A percentile compares a stretch with the other conserved stretches of the same genome.
These are phyloP conservation scores for Lacerta viridis DNA, from an alignment of 2,797 vertebrate genomes.

Conservation along the genomic window DNA sequence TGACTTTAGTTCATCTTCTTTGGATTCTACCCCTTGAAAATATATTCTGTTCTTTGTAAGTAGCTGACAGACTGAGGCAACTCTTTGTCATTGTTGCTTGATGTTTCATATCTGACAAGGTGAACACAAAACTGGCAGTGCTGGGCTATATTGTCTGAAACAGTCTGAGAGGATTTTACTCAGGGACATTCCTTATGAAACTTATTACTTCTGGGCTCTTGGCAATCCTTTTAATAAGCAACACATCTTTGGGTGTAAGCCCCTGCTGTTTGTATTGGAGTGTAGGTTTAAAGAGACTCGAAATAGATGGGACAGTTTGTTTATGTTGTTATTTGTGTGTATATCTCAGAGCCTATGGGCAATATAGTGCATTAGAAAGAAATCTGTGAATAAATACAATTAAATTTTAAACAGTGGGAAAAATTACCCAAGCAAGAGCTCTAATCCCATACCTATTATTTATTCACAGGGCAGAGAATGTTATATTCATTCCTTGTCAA, in stretches of 20 bases:
- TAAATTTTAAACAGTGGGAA: slow-evolving; percentile 14
- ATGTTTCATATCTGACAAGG: not conserved
- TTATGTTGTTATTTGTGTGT: slow-evolving; percentile 1
- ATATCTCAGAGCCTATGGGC: slow-evolving; percentile 10
- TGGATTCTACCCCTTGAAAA: not conserved
- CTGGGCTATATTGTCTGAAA: not conserved
- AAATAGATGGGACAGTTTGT: not conserved
- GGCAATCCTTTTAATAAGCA: slow-evolving; percentile 5
- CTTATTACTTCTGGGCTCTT: not conserved
- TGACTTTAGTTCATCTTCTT: too few relatives aligned
- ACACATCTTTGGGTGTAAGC: not conserved
- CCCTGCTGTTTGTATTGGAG: not conserved
- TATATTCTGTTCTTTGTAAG: not conserved
- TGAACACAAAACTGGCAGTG: not conserved
- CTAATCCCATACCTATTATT: not conserved
- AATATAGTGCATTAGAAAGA: slow-evolving; percentile 5
- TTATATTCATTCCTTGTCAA: not conserved
- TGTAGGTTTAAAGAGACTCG: not conserved
- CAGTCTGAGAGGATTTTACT: not conserved
- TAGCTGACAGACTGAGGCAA: not conserved
- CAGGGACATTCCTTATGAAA: not conserved
- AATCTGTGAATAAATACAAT: slow-evolving; percentile 8
- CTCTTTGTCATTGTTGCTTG: not conserved
- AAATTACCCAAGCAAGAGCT: not conserved
- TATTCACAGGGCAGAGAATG: not conserved